Evolutionary conservation across 2,797 vertebrate species (phyloP), one percentile per base, ranked within the genome.

Genomic region (Distichodus sexfasciatus): DNA sequence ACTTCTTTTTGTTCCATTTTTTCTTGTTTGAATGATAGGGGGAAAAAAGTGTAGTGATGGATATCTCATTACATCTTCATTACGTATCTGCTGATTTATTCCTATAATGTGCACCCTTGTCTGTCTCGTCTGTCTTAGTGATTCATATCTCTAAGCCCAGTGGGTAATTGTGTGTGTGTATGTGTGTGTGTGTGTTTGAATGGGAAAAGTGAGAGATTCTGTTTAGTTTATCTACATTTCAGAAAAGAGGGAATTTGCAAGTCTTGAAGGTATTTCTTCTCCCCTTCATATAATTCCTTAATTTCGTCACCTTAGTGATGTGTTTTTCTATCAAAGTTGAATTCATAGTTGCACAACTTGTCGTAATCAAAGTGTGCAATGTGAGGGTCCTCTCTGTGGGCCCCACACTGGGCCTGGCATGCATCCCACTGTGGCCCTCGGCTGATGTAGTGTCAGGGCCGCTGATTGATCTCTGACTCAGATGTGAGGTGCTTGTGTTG

Each of bases 11-110:
- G 51, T 66, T 54, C 33, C 14, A 17, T 53, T 68, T 69, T 69
- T 75, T 62, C 33, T 44, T 57, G 61, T 68, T 67, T 15, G 29
- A 70, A 69, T 68, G 41, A 14, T 29, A 70, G 55, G 8, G 38
- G 46, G 48, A 43, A 75, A 40, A 41, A 47, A 57, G 68, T 41
- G 15, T 35, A 50, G 36, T 70, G 61, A 78, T 74, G 41, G 54
- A 74, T 79, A 71, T 74, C 62, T 71, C 51, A 79, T 74, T 71
- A 79, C 62, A 71, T 74, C 68, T 76, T 72, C 59, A 65, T 76
- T 71, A 69, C 38, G 15, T 57, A 68, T 64, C 63, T 21, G 17
- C 19, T 74, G 58, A 65, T 54, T 26, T 61, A 71, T 71, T 69
- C 47, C 36, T 9, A 41, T 60, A 41, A n/a, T 23, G 5, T 6